Base-by-base conservation (phyloP, 2,797 vertebrate genomes). In the Xenops minutus region DNA sequence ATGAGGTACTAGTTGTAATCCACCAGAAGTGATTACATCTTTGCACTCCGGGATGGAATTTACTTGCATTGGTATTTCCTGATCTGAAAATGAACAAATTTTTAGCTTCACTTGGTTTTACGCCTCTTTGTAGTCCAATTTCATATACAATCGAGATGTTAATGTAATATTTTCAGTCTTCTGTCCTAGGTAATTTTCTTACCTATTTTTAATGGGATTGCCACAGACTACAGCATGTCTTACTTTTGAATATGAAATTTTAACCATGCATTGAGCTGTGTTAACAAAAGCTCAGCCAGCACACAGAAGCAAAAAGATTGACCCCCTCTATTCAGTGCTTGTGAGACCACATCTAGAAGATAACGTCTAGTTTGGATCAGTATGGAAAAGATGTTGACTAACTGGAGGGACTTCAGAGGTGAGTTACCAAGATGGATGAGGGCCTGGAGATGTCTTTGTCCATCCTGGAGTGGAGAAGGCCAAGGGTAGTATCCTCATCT, bases 121-220 rank as follows among this genome's bases (percentile, higher is more conserved):
- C 52, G 73, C 29, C 14, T 89, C 36, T 92, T 94, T 92, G 78
- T 80, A 32, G 36, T 67, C 81, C 61, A 41, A 71, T 95, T 96
- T 97, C 26, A 72, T 68, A 68, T 30, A 62, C 18, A 91, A 32
- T 94, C n/a, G 58, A 73, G 49, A 92, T 29, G 46, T 83, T 93
- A 73, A 73, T 58, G 61, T 24, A 92, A 73, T 69, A 95, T 84
- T 88, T 93, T 86, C 52, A 55, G 19, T 56, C n/a, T 52, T 43
- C 49, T 46, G 10, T 88, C 51, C 80, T 63, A 91, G 66, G 49
- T 88, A 90, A 88, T 85, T 76, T 87, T 94, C 86, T 85, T 88
- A 68, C 63, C 41, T 81, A 36, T 87, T 92, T 97, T 95, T 93
- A 94, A 96, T 91, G 82, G 43, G 29, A 72, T 77, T 92, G 63